Base-by-base conservation (phyloP, 23 tunicate species). In the Aplidium turbinatum region DNA sequence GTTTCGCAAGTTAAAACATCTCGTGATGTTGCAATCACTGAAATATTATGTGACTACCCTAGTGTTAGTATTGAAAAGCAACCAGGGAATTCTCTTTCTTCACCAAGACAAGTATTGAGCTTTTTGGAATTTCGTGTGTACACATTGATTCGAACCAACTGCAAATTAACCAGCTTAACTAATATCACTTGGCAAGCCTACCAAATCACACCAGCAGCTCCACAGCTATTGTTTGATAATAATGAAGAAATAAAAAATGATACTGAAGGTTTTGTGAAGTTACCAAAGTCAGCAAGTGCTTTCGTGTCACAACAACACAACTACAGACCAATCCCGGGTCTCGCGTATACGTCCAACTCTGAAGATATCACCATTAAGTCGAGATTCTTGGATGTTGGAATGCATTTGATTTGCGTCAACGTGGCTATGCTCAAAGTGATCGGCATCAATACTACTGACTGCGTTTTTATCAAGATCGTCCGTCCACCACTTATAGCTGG, bases 21-120 rank as follows among this genome's bases (percentile, higher is more conserved):
- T 5, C 48, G 22, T 18, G 68, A 69, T 31, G 33, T 88, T 20
- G 63, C 63, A 25, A 83, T 81, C 11, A 88, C 85, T 6, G 76
- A 88, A 34, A 54, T 81, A 1, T 26, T 76, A 18, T 88, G 96
- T 47, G 96, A 88, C 33, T 88, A 73, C 61, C 96, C 96, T 4
- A 30, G 6, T 30, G 87, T 75, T 16, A 11, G 22, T 4, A 47
- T 88, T 1, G 96, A 88, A 33, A 88, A 88, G 31, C 54, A n/a
- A 3, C 28, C 19, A 0, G 30, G 34, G 26, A 88, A 88, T 42
- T 75, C 87, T 22, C 54, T 58, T 24, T 18, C 31, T 5, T 47
- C 46, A 3, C 87, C 96, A 16, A 68, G 75, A 27, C 32, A 47
- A 47, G 72, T 81, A 7, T 58, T 82, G 25, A 88, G 80, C 34